Evolutionary conservation across 2,113 vertebrate species (phyloP), one percentile per base, ranked within the genome.

Genomic region (Pongo abelii): DNA sequence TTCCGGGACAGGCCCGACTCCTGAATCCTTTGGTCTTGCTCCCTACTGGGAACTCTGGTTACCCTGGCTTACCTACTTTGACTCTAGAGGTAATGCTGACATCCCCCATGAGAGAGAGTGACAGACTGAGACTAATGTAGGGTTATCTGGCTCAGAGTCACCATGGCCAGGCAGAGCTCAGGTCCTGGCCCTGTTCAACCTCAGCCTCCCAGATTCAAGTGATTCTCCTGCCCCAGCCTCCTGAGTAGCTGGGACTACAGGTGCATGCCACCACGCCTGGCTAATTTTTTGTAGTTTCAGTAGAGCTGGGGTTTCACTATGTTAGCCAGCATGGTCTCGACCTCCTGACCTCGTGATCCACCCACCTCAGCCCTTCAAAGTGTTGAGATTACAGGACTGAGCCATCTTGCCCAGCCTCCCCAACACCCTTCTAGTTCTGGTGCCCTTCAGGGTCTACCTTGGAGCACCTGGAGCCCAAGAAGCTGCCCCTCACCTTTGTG

Each of bases 401-500:
- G 59, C 23, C 59, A 61, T 10, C 1, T 10, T 0, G 1, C 59
- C 59, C 4, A 11, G 23, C 59, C 32, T 52, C 57, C 79, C 55
- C 17, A 84, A 38, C 2, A 32, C 35, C 22, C 38, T 23, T 57
- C 69, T 8, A 8, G 25, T 46, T 35, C 25, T 32, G 61, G 57
- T 69, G 32, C 18, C 35, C n/a, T 25, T 30, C 10, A 98, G 98
- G 91, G 4, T 98, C 97, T 87, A 95, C 32, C 30, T 38, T 83
- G 52, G 57, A 93, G 69, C 98, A 97, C 57, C 86, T 98, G 75
- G 97, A 97, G 9, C 96, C 97, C 0, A 97, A 98, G 93, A 97
- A 86, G 84, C 46, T 98, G 43, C 79, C 87, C 4, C 2, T 98
- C n/a, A 97, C 95, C 12, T 70, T 98, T 64, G 70, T 79, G 0